Evolutionary conservation across 2,888 invertebrate genomes (phyloP).

Genomic region (Clostera curtula): DNA sequence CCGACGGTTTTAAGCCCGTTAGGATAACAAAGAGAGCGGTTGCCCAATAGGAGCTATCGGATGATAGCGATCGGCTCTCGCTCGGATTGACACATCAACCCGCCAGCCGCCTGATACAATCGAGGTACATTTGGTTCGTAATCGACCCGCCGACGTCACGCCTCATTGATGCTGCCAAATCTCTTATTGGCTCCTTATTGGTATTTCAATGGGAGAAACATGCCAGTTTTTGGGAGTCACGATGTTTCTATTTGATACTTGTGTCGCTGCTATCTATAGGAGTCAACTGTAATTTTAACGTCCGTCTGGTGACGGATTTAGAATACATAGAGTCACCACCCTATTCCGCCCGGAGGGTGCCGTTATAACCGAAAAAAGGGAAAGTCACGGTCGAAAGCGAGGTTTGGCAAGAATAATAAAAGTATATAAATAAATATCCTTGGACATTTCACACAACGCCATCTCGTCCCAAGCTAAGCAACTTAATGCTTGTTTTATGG

Average conservation of each 20-base stretch:
- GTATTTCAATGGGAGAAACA: slow-evolving; percentile 9
- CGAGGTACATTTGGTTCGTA: slow-evolving; percentile 58
- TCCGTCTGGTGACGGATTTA: too few species aligned
- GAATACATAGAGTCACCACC: too few species aligned
- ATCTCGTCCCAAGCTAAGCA: too few species aligned
- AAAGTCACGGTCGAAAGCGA: too few species aligned
- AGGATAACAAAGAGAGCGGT: slow-evolving; percentile 67
- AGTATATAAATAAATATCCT: too few species aligned
- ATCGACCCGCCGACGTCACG: slow-evolving; percentile 60
- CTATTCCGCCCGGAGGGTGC: too few species aligned
- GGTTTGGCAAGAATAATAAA: too few species aligned
- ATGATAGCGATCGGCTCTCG: slow-evolving; percentile 56
- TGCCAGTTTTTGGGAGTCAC: slow-evolving; percentile 14
- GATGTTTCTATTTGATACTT: slow-evolving; percentile 4
- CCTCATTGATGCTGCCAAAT: slow-evolving; percentile 48
- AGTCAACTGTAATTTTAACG: too few species aligned
- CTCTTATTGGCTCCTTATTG: slow-evolving; percentile 22
- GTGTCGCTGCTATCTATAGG: background rate
- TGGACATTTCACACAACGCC: too few species aligned
- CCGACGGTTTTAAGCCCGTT: slow-evolving; percentile 59
- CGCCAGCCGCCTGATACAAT: slow-evolving; percentile 55
- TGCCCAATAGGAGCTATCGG: slow-evolving; percentile 65
- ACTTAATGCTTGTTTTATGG: too few species aligned
- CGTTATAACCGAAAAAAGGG: too few species aligned
- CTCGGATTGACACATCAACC: slow-evolving; percentile 70